Conservation (phyloP, 2,797 vertebrate species). For the Schizopygopsis malacanthus region DNA sequence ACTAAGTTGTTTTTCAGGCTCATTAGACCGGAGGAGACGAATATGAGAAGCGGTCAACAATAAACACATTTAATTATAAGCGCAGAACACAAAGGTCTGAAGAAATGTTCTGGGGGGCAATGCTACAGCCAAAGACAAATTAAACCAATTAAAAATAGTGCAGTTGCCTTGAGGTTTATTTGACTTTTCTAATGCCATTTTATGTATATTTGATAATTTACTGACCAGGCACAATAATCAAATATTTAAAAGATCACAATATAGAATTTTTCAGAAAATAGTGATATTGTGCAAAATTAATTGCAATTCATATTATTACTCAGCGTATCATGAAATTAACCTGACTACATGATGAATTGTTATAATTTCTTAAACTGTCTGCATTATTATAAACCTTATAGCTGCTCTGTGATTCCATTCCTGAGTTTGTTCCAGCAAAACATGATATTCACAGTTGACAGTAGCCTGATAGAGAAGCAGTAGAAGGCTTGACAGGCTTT, state of each 20-base stretch:
- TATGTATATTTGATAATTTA: not conserved
- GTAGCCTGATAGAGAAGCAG: slow-evolving; percentile 22
- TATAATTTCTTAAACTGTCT: not conserved
- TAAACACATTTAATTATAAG: not conserved
- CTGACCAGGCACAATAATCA: not conserved
- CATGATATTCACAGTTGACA: slow-evolving; percentile 9
- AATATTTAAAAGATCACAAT: not conserved
- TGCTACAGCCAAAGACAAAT: not conserved
- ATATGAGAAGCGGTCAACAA: not conserved
- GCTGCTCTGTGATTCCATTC: not conserved
- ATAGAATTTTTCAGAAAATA: no score
- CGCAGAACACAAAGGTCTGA: not conserved
- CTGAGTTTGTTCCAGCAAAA: not conserved
- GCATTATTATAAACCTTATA: not conserved
- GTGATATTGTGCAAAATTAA: no score
- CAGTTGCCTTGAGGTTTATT: not conserved
- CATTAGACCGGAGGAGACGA: slow-evolving; percentile 14
- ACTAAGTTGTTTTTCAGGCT: slow-evolving; percentile 6
- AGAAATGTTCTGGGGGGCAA: not conserved
- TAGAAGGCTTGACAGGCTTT: slow-evolving; percentile 16
- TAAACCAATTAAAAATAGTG: slow-evolving; percentile 10
- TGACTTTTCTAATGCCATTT: not conserved
- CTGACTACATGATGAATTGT: not conserved
- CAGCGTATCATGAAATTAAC: not conserved
- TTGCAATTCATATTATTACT: not conserved